Conservation (phyloP, 1,140 invertebrate species). For the Sitobion miscanthi region DNA sequence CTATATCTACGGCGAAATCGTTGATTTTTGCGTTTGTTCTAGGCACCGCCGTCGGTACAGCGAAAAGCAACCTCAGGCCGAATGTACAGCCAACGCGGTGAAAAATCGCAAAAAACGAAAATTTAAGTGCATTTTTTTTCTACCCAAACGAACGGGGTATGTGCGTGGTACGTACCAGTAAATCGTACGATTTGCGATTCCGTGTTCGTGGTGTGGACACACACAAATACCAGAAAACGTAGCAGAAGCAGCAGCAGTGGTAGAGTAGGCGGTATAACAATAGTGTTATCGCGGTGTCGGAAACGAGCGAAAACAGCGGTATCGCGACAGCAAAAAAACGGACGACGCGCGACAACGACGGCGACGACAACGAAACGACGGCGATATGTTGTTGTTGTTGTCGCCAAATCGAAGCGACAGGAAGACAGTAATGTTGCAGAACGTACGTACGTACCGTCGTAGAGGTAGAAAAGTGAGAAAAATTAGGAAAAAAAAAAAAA, state of each 20-base stretch:
- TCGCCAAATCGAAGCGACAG: background rate
- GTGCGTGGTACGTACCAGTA: background rate
- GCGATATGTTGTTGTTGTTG: too few species aligned
- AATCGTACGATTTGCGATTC: background rate
- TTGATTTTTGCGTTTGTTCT: background rate
- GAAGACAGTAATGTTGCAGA: background rate
- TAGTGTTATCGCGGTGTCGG: background rate
- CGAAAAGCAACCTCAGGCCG: background rate
- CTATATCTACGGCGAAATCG: background rate
- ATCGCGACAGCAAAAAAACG: background rate
- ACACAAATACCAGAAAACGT: background rate
- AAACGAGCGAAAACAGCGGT: background rate
- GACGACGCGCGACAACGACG: background rate
- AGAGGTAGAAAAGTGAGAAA: constrained; percentile 1
- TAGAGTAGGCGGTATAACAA: background rate
- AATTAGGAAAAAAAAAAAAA: constrained; percentile 27
- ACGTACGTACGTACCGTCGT: background rate
- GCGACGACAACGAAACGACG: background rate
- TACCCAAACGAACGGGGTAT: background rate
- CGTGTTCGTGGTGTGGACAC: background rate
- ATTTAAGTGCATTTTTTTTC: background rate
- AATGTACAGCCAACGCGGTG: background rate
- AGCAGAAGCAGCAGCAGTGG: background rate
- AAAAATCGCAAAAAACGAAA: background rate
- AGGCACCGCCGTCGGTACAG: background rate